Evolutionary conservation across 2,888 invertebrate species (phyloP), one percentile per base, ranked within the genome.

Genomic region (Euproctis similis): DNA sequence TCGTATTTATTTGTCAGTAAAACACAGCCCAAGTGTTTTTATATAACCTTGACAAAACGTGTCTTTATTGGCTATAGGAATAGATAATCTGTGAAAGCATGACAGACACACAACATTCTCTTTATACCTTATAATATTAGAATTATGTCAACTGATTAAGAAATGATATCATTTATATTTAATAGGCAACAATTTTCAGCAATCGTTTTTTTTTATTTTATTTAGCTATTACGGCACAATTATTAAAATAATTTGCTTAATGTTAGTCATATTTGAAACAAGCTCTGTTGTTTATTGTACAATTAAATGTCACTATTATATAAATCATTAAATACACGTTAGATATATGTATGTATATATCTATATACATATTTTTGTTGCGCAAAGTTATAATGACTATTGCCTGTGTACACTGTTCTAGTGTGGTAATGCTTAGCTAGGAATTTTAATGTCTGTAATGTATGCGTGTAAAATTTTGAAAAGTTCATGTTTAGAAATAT

Each of bases 81-180:
- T n/a, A n/a, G n/a, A n/a, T n/a, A n/a, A n/a, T n/a, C n/a, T n/a
- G n/a, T n/a, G n/a, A n/a, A n/a, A n/a, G n/a, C n/a, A n/a, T n/a
- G n/a, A n/a, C n/a, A n/a, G n/a, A n/a, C n/a, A n/a, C n/a, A n/a
- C n/a, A n/a, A n/a, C n/a, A n/a, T n/a, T n/a, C n/a, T n/a, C n/a
- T n/a, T n/a, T n/a, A n/a, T n/a, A n/a, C n/a, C n/a, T n/a, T n/a
- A n/a, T n/a, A n/a, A n/a, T n/a, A n/a, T n/a, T n/a, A n/a, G n/a
- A n/a, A n/a, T n/a, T n/a, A 50, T 46, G 54, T 56, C 53, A 41
- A 47, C 53, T 54, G 49, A 59, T 60, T 64, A 58, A 50, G 52
- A 54, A 56, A 42, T 46, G 35, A 21, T 29, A 29, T n/a, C n/a
- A n/a, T n/a, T n/a, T n/a, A n/a, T n/a, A n/a, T n/a, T n/a, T n/a